A percentile compares a stretch with the other conserved stretches of the same genome.
These are phyloP conservation scores for Trichopoda pennipes DNA, from an alignment of 2,888 invertebrate genomes.

Conservation along the genomic window DNA sequence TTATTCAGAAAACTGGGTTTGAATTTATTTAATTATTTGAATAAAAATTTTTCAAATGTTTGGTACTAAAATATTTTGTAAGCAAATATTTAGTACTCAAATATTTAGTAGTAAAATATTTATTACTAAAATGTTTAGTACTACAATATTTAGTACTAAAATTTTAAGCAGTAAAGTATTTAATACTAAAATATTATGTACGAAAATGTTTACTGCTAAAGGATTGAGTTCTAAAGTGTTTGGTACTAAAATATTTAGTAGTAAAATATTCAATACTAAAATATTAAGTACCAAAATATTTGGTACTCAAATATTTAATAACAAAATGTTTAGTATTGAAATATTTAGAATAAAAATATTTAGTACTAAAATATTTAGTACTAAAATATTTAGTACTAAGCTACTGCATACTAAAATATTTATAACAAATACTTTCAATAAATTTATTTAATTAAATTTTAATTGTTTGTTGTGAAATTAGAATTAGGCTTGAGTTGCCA, in stretches of 20 bases:
- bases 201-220: no score
- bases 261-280: not conserved
- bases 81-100: not conserved
- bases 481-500: no score
- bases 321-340: not conserved
- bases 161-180: no score
- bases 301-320: not conserved
- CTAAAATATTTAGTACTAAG: not conserved
- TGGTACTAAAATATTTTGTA: not conserved
- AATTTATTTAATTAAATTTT: no score
- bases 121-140: not conserved
- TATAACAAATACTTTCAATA: not conserved
- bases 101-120: not conserved
- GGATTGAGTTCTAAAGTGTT: not conserved
- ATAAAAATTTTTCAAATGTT: no score
- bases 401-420: not conserved
- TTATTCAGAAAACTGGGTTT: no score
- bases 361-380: not conserved
- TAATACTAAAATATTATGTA: no score
- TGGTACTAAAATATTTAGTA: not conserved
- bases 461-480: no score
- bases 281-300: not conserved
- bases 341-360: not conserved
- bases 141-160: not conserved
- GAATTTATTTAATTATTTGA: no score